Evolutionary conservation across 1,140 invertebrate genomes (phyloP), one percentile per base, ranked within the genome.

Genomic region (Zaprionus taronus): DNA sequence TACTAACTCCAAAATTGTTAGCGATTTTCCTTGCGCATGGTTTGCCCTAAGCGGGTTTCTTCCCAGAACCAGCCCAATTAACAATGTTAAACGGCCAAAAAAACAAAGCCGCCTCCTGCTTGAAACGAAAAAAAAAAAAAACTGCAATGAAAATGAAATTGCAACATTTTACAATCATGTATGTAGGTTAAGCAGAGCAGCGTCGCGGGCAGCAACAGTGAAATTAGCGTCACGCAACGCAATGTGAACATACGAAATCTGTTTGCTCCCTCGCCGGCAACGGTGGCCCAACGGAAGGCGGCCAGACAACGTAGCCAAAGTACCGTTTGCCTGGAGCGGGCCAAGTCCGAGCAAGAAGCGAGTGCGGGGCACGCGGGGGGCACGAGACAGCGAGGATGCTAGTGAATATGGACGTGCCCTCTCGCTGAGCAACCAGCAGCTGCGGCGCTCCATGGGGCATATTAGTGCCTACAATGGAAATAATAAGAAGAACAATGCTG

Each of bases 231-330:
- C 36, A 72, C 70, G 22, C 80, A 86, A 55, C 87, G 87, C 72
- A 91, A 91, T 78, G 87, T 74, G 60, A 91, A 83, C 70, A 82
- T 91, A 81, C 89, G 83, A 57, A 91, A 84, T 73, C 81, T 91
- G 60, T 91, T 91, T 73, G 81, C 83, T 24, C 85, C 85, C 22
- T 60, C 81, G 20, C 55, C 81, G 9, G 57, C 75, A 4, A 22
- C 68, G 36, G 28, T 90, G 79, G 84, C 84, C 53, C 77, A 75
- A 53, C 67, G 68, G 5, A 89, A 90, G 64, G 85, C 80, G 28
- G 79, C 65, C 11, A 71, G 85, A 49, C 82, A 90, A 31, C 72
- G 85, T 51, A 90, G 84, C 57, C 85, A 89, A 55, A 90, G 84
- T 51, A 89, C 53, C 57, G 83, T 89, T 7, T 81, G 85, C 70